Percentiles rank a stretch among this genome's conserved stretches.
These are phyloP conservation scores for Nezara viridula DNA, from an alignment of 2,888 invertebrate species.

Conservation along the genomic window DNA sequence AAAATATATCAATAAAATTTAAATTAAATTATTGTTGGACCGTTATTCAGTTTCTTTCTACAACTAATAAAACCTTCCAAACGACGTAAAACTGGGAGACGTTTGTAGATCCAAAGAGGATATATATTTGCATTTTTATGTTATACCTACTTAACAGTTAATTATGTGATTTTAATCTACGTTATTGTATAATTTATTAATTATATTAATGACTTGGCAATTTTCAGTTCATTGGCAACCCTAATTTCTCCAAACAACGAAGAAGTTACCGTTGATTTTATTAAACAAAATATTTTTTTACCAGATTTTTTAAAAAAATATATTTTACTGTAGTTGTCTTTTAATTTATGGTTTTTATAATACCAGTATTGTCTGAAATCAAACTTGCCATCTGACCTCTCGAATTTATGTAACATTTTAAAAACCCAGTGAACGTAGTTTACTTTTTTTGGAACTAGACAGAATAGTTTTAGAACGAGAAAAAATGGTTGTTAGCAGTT, in stretches of 20 bases:
- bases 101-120: neutral
- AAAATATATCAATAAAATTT: neutral
- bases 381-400: constrained; percentile 22
- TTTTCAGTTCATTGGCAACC: neutral
- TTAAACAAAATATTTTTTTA: neutral
- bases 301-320: neutral
- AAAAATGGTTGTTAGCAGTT: constrained; percentile 20
- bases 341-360: neutral
- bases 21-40: neutral
- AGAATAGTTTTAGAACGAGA: neutral
- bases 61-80: no score
- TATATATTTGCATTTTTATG: neutral
- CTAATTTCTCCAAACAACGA: neutral
- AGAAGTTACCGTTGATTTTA: neutral
- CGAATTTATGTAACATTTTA: constrained; percentile 19
- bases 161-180: neutral
- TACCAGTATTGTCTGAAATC: neutral
- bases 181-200: neutral
- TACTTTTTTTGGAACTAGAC: neutral
- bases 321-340: neutral
- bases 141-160: neutral
- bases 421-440: neutral
- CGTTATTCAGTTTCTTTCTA: neutral
- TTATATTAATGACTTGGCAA: constrained; percentile 1
- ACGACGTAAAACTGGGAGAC: neutral